These are phyloP conservation scores for Lepus timidus DNA, from an alignment of 2,113 vertebrate genomes.

Conservation along the genomic window DNA sequence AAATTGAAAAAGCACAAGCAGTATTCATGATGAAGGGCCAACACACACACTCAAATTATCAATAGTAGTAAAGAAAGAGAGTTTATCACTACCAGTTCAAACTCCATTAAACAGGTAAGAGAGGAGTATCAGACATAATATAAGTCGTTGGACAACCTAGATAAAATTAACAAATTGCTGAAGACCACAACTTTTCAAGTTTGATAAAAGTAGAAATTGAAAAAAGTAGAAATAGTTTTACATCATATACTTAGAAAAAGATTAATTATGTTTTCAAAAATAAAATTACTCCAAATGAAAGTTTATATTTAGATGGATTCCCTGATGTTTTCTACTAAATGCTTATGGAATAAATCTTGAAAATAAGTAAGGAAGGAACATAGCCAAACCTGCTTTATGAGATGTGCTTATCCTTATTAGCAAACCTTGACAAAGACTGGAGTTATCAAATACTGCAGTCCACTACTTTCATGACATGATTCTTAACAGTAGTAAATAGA, in stretches of 20 bases:
- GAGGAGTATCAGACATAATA: neutral
- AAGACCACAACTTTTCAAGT: neutral
- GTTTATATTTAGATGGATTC: neutral
- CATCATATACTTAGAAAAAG: neutral
- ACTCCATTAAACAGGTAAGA: neutral
- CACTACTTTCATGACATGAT: neutral
- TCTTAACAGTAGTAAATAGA: neutral
- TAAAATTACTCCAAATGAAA: neutral
- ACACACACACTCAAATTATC: neutral
- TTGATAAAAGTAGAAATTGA: neutral
- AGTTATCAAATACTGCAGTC: neutral
- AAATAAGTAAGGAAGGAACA: neutral
- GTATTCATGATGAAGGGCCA: neutral
- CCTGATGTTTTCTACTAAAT: neutral
- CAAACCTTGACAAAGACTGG: neutral
- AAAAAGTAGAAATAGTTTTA: neutral
- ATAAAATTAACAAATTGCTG: neutral
- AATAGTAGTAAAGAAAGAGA: neutral
- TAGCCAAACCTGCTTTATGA: neutral
- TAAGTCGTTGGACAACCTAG: neutral
- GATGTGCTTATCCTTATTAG: neutral
- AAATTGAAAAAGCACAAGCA: neutral
- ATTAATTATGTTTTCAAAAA: constrained; percentile 1
- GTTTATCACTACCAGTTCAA: neutral
- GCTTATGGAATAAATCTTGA: constrained; percentile 25